Evolutionary conservation across 1,140 invertebrate species (phyloP).

Genomic region (Meloidogyne hapla): DNA sequence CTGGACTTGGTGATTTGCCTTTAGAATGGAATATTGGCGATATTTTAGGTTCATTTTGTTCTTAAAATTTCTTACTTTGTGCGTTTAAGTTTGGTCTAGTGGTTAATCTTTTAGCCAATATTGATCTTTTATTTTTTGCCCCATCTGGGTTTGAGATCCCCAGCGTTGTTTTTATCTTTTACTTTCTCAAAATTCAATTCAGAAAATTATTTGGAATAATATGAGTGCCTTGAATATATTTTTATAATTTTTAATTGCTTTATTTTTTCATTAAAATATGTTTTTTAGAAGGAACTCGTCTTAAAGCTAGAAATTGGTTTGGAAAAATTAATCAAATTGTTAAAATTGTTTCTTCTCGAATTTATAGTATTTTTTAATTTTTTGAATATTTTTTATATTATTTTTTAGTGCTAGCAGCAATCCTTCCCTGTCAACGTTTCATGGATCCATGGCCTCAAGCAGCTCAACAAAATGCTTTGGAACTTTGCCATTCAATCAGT

Average conservation of each 20-base stretch:
- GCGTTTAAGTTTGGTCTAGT: too few relatives aligned
- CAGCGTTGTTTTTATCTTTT: too few relatives aligned
- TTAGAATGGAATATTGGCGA: not conserved
- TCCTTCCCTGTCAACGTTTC: conserved; percentile 41
- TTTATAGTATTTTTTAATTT: conserved; percentile 69
- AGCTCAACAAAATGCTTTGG: conserved; percentile 42
- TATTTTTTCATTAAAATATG: not conserved
- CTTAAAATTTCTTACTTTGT: too few relatives aligned
- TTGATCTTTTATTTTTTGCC: too few relatives aligned
- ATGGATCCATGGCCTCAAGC: conserved; percentile 38
- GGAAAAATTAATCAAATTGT: conserved; percentile 96
- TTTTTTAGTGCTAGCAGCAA: conserved; percentile 29
- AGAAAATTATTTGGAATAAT: too few relatives aligned
- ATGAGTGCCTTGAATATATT: too few relatives aligned
- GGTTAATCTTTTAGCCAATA: too few relatives aligned
- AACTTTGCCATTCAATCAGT: conserved; percentile 29
- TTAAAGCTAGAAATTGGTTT: conserved; percentile 97
- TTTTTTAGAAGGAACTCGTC: conserved; percentile 82
- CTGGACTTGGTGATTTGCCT: not conserved
- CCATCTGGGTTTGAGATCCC: too few relatives aligned
- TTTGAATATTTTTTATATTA: not conserved
- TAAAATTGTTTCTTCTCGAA: conserved; percentile 79
- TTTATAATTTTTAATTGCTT: not conserved
- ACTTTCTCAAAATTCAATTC: too few relatives aligned
- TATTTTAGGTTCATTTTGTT: not conserved